phyloP scores from a whole-genome alignment of 2,797 vertebrate species.

The Neomorphus geoffroyi region DNA sequence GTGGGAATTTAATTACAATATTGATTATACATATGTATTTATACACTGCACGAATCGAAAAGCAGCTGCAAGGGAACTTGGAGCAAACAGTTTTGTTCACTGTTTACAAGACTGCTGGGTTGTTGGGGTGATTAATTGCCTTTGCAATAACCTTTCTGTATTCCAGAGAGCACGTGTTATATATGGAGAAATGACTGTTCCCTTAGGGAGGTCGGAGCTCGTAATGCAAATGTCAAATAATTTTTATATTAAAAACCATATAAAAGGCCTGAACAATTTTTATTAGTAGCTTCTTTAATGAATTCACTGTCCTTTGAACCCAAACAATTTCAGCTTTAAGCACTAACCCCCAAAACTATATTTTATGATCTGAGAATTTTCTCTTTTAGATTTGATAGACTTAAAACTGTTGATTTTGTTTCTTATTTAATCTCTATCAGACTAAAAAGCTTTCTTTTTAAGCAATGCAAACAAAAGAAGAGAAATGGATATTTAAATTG shows the following conservation, averaged over 20 bases:
- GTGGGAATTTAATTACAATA: constrained; percentile 72
- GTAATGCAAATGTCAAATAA: constrained; percentile 85
- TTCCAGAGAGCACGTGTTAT: constrained; percentile 65
- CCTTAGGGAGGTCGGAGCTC: constrained; percentile 58
- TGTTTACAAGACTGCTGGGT: constrained; percentile 78
- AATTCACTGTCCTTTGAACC: constrained; percentile 71
- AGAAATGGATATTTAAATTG: neutral
- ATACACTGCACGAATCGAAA: constrained; percentile 51
- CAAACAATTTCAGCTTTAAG: constrained; percentile 61
- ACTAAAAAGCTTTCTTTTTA: neutral
- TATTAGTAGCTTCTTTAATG: constrained; percentile 78
- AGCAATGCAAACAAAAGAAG: neutral
- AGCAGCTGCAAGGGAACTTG: constrained; percentile 58
- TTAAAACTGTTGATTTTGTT: neutral
- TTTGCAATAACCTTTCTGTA: constrained; percentile 77
- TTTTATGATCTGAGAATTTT: constrained; percentile 14
- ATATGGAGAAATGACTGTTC: constrained; percentile 77
- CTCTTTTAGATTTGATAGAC: neutral
- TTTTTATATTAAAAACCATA: constrained; percentile 83
- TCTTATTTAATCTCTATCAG: constrained; percentile 12
- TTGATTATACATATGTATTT: constrained; percentile 68
- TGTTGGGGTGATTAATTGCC: constrained; percentile 82
- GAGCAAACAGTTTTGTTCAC: constrained; percentile 68
- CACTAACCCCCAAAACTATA: neutral
- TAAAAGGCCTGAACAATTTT: constrained; percentile 82